Evolutionary conservation across 2,797 vertebrate species (phyloP).

Genomic region (Numenius phaeopus): DNA sequence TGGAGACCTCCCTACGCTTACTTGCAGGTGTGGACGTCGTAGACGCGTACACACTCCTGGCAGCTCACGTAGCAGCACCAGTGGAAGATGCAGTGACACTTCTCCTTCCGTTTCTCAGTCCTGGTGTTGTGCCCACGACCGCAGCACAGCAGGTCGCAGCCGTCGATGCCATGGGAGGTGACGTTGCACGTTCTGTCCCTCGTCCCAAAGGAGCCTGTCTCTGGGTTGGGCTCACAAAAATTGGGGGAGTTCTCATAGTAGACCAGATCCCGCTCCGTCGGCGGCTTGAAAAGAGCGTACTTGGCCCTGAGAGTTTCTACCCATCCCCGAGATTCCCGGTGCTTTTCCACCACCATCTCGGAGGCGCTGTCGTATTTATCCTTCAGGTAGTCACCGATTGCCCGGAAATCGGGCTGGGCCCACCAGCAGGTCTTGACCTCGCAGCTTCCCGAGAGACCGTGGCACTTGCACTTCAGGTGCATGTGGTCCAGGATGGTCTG

Average conservation of each 20-base stretch:
- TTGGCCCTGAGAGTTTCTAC: conserved; percentile 95
- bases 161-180: conserved; percentile 96
- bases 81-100: conserved; percentile 98
- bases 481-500: conserved; percentile 98
- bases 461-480: conserved; percentile 98
- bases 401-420: conserved; percentile 96
- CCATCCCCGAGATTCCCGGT: conserved; percentile 94
- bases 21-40: conserved; percentile 98
- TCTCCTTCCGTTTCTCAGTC: conserved; percentile 97
- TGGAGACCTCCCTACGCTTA: conserved; percentile 68
- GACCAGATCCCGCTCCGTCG: conserved; percentile 94
- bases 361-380: conserved; percentile 99
- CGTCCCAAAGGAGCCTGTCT: conserved; percentile 96
- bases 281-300: conserved; percentile 96
- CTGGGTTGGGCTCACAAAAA: conserved; percentile 95
- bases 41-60: conserved; percentile 93
- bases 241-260: conserved; percentile 98
- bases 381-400: conserved; percentile 95
- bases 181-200: conserved; percentile 95
- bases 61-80: conserved; percentile 99
- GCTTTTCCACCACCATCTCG: conserved; percentile 98
- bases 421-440: conserved; percentile 99
- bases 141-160: conserved; percentile 97
- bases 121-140: conserved; percentile 97
- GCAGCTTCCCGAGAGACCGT: conserved; percentile 96